These are phyloP conservation scores for Trichomycterus rosablanca DNA, from an alignment of 2,113 vertebrate genomes.

Conservation along the genomic window DNA sequence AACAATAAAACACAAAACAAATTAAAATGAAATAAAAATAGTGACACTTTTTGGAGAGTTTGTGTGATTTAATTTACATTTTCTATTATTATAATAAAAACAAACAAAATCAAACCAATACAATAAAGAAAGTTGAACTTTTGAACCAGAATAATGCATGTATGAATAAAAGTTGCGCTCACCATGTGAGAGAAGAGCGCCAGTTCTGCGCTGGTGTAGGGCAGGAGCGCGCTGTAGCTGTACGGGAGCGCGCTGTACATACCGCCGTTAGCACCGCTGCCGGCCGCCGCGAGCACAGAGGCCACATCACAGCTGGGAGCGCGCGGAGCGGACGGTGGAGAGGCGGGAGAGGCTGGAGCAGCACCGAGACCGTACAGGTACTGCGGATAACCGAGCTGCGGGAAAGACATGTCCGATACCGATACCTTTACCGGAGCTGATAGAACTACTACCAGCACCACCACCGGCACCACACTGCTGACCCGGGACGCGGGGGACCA, in stretches of 20 bases:
- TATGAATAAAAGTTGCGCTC: constrained; percentile 56
- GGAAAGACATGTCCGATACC: constrained; percentile 85
- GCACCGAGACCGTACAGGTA: constrained; percentile 86
- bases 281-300: constrained; percentile 14
- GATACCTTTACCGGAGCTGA: no score
- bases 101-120: no score
- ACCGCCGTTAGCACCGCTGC: constrained; percentile 73
- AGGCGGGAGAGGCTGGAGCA: constrained; percentile 80
- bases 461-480: neutral
- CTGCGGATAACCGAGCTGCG: constrained; percentile 93
- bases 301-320: constrained; percentile 76
- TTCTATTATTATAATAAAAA: no score
- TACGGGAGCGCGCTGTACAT: constrained; percentile 90
- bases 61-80: no score
- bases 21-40: no score
- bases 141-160: no score
- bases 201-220: constrained; percentile 89
- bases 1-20: no score
- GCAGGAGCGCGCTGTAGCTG: constrained; percentile 94
- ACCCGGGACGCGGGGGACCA: neutral
- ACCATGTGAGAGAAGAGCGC: constrained; percentile 97
- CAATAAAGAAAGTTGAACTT: no score
- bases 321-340: constrained; percentile 73
- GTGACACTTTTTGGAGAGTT: no score
- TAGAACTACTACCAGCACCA: neutral